phyloP scores from a whole-genome alignment of 2,888 invertebrate species.

The Corythucha ciliata region DNA sequence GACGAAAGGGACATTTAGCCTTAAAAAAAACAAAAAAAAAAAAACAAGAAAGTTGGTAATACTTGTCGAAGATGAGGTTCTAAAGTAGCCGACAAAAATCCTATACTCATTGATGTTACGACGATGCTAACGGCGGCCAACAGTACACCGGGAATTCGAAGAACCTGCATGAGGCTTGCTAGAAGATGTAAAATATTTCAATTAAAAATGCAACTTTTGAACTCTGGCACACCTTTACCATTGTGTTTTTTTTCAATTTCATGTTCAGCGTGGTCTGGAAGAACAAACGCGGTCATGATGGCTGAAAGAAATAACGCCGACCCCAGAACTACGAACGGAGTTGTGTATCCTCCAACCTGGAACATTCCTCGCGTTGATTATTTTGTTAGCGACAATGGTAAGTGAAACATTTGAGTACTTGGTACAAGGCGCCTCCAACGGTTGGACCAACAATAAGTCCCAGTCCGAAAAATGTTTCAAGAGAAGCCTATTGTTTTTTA shows the following conservation, averaged over 20 bases:
- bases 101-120: conserved; percentile 70
- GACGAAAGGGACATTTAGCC: too few species aligned
- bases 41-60: conserved; percentile 24
- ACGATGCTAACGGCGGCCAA: conserved; percentile 62
- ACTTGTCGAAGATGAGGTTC: conserved; percentile 74
- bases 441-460: conserved; percentile 85
- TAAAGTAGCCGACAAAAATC: conserved; percentile 79
- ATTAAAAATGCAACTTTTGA: background rate
- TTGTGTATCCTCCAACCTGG: conserved; percentile 61
- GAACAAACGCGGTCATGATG: conserved; percentile 59
- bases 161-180: conserved; percentile 56
- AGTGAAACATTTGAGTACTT: conserved; percentile 40
- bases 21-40: too few species aligned
- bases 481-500: conserved; percentile 51
- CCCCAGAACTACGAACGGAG: conserved; percentile 74
- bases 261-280: conserved; percentile 55
- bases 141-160: conserved; percentile 65
- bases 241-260: conserved; percentile 45
- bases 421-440: conserved; percentile 75
- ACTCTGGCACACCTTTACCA: conserved; percentile 3
- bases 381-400: too few species aligned
- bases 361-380: too few species aligned
- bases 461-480: conserved; percentile 80
- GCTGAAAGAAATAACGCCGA: conserved; percentile 64
- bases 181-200: conserved; percentile 33